Evolutionary conservation across 2,113 vertebrate genomes (phyloP).

Genomic region (Garra rufa): DNA sequence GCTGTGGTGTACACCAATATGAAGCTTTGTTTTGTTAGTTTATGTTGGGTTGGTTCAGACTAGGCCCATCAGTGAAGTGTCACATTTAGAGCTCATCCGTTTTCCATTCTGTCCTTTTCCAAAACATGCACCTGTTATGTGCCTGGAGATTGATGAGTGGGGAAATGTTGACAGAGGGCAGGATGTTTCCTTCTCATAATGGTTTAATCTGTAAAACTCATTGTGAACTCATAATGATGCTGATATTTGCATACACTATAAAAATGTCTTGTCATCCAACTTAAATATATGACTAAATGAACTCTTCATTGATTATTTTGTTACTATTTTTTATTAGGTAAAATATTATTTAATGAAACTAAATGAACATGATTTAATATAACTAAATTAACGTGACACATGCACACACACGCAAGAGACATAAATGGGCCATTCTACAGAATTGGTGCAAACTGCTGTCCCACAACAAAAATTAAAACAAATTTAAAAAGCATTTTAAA

Average conservation of each 20-base stretch:
- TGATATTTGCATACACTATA: not conserved
- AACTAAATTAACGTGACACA: too few relatives aligned
- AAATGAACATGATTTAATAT: too few relatives aligned
- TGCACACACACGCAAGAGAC: too few relatives aligned
- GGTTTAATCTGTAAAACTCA: not conserved
- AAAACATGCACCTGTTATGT: not conserved
- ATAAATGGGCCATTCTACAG: too few relatives aligned
- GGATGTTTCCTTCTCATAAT: not conserved
- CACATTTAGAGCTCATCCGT: not conserved
- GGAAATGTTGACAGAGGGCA: conserved; percentile 9
- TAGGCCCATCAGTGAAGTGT: not conserved
- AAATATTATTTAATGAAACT: too few relatives aligned
- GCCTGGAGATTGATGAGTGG: not conserved
- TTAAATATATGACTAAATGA: not conserved
- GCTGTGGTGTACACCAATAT: not conserved
- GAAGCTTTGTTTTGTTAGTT: not conserved
- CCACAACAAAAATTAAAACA: too few relatives aligned
- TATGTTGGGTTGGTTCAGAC: not conserved
- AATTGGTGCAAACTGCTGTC: too few relatives aligned
- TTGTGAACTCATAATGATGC: not conserved
- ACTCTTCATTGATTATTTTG: not conserved
- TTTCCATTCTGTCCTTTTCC: not conserved
- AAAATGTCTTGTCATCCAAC: not conserved
- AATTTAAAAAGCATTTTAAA: too few relatives aligned
- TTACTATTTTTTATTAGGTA: not conserved